These are phyloP conservation scores for Turdus rufiventris DNA, from an alignment of 2,113 vertebrate genomes.

Conservation along the genomic window DNA sequence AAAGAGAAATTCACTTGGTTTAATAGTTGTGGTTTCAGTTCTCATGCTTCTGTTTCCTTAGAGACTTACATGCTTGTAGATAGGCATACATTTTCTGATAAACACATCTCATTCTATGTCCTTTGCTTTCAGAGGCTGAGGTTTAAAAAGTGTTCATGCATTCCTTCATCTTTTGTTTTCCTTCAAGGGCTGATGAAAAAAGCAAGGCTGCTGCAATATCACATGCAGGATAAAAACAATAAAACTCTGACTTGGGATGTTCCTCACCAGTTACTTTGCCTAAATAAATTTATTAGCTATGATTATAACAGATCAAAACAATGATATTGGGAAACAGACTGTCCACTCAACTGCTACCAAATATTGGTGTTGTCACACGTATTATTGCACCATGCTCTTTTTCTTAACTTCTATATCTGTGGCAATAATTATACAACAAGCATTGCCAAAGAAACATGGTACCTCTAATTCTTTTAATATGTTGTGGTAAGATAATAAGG, in stretches of 20 bases:
- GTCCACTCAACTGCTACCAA: neutral
- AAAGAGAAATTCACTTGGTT: neutral
- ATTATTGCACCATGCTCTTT: neutral
- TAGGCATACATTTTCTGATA: neutral
- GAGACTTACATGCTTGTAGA: neutral
- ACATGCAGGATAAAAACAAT: neutral
- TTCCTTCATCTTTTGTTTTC: neutral
- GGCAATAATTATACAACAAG: neutral
- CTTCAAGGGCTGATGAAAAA: neutral
- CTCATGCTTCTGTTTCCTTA: neutral
- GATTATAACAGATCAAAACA: neutral
- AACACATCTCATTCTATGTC: neutral
- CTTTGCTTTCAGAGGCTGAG: neutral
- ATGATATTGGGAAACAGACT: neutral
- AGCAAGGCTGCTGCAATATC: neutral
- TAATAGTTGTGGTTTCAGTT: neutral
- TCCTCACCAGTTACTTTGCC: neutral
- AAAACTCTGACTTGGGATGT: neutral
- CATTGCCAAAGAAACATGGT: neutral
- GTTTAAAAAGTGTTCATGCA: neutral
- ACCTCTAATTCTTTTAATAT: neutral
- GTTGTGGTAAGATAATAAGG: neutral
- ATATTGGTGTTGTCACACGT: neutral
- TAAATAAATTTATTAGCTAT: neutral
- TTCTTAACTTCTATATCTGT: neutral